These are phyloP conservation scores for Zapornia atra DNA, from an alignment of 2,113 vertebrate species.

Conservation along the genomic window DNA sequence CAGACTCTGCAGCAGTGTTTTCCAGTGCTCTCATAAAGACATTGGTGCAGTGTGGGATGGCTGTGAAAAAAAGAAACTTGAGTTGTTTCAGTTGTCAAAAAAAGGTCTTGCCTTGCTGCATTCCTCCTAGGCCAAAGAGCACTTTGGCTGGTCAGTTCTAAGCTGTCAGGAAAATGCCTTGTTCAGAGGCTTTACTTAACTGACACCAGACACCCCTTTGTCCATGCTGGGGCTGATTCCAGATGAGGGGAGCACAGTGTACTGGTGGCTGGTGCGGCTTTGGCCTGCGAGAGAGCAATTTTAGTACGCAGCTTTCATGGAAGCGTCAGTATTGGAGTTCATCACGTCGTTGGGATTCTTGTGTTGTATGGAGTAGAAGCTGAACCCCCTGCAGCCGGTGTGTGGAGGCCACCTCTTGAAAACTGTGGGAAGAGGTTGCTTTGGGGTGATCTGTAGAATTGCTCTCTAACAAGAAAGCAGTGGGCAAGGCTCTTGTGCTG, in stretches of 20 bases:
- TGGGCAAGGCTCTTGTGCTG: accelerated
- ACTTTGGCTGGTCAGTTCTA: background rate
- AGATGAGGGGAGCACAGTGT: accelerated
- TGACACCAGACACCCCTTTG: background rate
- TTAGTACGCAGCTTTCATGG: too few relatives aligned
- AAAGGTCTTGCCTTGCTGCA: background rate
- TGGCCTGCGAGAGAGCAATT: background rate
- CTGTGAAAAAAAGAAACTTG: background rate
- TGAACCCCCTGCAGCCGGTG: background rate
- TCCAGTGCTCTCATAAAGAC: background rate
- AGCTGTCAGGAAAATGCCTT: background rate
- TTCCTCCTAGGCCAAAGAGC: background rate
- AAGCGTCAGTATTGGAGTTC: background rate
- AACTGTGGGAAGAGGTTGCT: background rate
- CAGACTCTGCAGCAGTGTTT: background rate
- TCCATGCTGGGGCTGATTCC: background rate
- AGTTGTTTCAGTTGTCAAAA: background rate
- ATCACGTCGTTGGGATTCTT: background rate
- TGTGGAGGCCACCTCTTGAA: background rate
- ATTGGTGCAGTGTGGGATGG: background rate
- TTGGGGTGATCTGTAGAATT: background rate
- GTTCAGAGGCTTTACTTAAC: background rate
- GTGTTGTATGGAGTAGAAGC: background rate
- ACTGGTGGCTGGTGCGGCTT: background rate
- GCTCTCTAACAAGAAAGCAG: background rate